Evolutionary conservation across 1,140 invertebrate genomes (phyloP).

Genomic region (Aphidius gifuensis): DNA sequence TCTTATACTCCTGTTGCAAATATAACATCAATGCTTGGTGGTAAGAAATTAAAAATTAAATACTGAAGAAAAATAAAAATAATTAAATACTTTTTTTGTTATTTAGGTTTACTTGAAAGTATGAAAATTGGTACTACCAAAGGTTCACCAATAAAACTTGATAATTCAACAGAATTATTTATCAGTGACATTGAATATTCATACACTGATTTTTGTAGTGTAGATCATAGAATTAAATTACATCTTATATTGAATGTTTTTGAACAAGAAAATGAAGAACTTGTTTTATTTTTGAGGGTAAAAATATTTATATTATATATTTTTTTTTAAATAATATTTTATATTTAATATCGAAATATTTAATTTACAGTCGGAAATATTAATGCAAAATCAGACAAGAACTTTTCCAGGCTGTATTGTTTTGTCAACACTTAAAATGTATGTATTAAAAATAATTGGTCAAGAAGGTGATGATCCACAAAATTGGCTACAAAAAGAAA

Average conservation of each 20-base stretch:
- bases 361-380: conserved; percentile 39
- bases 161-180: conserved; percentile 34
- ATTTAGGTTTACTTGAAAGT: conserved; percentile 47
- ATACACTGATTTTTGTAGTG: conserved; percentile 56
- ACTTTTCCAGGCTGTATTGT: conserved; percentile 55
- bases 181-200: conserved; percentile 54
- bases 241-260: conserved; percentile 59
- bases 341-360: too few species aligned
- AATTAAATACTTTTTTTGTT: conserved; percentile 6
- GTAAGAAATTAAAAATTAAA: conserved; percentile 27
- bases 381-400: conserved; percentile 41
- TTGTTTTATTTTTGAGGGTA: conserved; percentile 53
- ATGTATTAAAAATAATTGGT: conserved; percentile 55
- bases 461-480: conserved; percentile 52
- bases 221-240: conserved; percentile 61
- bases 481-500: conserved; percentile 48
- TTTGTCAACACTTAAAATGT: conserved; percentile 57
- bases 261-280: conserved; percentile 57
- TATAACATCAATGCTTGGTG: conserved; percentile 46
- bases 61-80: not conserved
- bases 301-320: too few species aligned
- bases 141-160: conserved; percentile 30
- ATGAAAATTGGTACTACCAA: conserved; percentile 44
- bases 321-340: too few species aligned
- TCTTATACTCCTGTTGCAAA: conserved; percentile 34